Conservation (phyloP, 1,140 invertebrate species). For the Drosophila hydei region DNA sequence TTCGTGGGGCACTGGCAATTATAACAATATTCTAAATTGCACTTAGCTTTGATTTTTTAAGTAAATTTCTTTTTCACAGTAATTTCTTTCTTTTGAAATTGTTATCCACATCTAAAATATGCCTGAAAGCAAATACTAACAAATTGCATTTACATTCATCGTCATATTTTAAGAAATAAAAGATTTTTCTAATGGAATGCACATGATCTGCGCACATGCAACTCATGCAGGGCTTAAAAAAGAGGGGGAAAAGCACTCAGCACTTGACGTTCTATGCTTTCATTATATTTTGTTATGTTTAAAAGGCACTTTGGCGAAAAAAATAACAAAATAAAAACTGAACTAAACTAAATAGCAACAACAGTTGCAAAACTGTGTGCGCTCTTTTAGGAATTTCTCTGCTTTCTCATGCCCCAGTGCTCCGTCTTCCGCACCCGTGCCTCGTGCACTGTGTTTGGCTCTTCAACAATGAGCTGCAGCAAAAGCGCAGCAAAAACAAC, state of each 20-base stretch:
- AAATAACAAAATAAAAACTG: conserved; percentile 15
- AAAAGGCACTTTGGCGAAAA: conserved; percentile 58
- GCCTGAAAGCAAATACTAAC: background rate
- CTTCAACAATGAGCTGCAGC: conserved; percentile 35
- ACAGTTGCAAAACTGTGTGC: conserved; percentile 58
- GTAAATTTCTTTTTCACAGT: too few relatives aligned
- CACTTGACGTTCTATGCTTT: conserved; percentile 33
- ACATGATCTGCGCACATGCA: conserved; percentile 30
- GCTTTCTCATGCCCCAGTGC: background rate
- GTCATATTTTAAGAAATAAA: background rate
- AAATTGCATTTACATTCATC: background rate
- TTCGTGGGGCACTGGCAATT: too few relatives aligned
- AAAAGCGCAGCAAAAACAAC: conserved; percentile 53
- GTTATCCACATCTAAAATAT: background rate
- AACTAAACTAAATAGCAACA: conserved; percentile 63
- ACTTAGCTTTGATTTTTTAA: too few relatives aligned
- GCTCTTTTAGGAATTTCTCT: conserved; percentile 22
- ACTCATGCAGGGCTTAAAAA: background rate
- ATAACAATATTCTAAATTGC: too few relatives aligned
- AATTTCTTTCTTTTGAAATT: background rate
- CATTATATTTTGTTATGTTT: conserved; percentile 41
- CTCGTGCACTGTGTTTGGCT: conserved; percentile 1
- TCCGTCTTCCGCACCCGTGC: background rate
- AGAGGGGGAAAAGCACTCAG: conserved; percentile 20
- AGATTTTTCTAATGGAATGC: background rate